Evolutionary conservation across 2,113 vertebrate genomes (phyloP).

Genomic region (Dendropsophus ebraccatus): DNA sequence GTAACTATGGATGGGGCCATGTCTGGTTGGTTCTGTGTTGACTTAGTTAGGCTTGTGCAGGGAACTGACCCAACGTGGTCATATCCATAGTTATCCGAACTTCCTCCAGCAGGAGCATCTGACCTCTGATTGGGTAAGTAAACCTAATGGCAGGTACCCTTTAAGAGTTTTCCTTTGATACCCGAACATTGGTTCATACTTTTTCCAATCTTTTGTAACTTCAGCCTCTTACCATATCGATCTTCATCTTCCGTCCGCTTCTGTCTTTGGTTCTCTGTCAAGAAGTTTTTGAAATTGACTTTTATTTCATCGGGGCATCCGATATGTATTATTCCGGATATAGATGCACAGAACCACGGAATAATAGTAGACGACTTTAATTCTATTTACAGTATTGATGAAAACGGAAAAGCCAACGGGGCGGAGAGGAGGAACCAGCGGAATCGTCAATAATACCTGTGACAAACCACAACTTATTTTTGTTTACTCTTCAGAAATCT

Average conservation of each 20-base stretch:
- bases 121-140: too few relatives aligned
- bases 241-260: neutral
- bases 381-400: conserved; percentile 12
- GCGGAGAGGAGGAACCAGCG: neutral
- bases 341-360: neutral
- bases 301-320: neutral
- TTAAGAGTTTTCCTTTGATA: neutral
- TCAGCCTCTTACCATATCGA: neutral
- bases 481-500: neutral
- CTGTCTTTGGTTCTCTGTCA: neutral
- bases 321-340: neutral
- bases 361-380: neutral
- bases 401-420: neutral
- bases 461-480: neutral
- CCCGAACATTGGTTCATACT: neutral
- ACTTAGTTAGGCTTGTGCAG: too few relatives aligned
- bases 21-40: too few relatives aligned
- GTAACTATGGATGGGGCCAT: too few relatives aligned
- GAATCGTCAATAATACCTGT: neutral
- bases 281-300: neutral
- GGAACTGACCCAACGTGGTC: too few relatives aligned
- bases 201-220: neutral
- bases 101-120: too few relatives aligned
- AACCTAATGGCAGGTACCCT: too few relatives aligned
- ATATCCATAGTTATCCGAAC: too few relatives aligned